Evolutionary conservation across 2,113 vertebrate species (phyloP).

Genomic region (Anguilla rostrata): DNA sequence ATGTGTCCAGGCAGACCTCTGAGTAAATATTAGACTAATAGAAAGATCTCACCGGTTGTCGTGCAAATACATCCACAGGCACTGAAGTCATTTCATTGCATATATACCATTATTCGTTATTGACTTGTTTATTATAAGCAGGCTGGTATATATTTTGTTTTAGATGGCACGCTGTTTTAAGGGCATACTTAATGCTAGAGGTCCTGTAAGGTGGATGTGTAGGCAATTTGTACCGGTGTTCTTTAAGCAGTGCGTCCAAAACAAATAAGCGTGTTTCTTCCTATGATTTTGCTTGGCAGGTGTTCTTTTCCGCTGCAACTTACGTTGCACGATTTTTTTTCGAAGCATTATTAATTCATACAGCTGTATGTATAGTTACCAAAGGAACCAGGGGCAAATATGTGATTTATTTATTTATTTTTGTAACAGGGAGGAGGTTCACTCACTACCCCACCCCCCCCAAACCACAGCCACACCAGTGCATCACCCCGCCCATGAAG

Average conservation of each 20-base stretch:
- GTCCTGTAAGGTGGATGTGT: background rate
- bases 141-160: background rate
- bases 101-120: background rate
- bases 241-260: background rate
- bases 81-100: background rate
- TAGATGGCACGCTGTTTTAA: background rate
- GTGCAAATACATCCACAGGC: background rate
- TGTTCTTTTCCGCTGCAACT: background rate
- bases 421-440: background rate
- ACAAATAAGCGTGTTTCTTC: background rate
- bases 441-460: background rate
- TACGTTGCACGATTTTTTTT: background rate
- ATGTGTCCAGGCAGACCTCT: background rate
- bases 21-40: background rate
- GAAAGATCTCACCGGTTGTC: background rate
- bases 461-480: background rate
- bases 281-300: background rate
- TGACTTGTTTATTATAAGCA: background rate
- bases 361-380: background rate
- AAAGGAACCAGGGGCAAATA: background rate
- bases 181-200: background rate
- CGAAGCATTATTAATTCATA: background rate
- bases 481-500: background rate
- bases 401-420: background rate
- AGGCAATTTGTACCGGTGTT: background rate